A percentile compares a stretch with the other conserved stretches of the same genome.
These are phyloP conservation scores for Pelobates cultripes DNA, from an alignment of 2,797 vertebrate genomes.

Conservation along the genomic window DNA sequence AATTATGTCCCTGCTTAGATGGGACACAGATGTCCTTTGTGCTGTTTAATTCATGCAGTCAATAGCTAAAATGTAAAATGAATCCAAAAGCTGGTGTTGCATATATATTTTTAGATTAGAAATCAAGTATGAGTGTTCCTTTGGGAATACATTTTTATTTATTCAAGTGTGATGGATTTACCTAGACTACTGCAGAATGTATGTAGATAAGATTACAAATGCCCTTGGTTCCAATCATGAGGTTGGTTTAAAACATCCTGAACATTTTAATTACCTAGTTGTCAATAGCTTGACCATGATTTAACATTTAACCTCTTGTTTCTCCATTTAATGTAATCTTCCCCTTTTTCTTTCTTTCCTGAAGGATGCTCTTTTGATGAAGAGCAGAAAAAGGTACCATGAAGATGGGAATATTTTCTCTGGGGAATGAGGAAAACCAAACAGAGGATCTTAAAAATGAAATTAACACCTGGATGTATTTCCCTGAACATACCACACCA, in stretches of 20 bases:
- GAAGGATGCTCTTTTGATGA: conserved; percentile 31
- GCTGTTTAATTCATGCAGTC: neutral
- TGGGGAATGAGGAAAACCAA: conserved; percentile 66
- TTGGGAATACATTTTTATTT: neutral
- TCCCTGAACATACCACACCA: conserved; percentile 61
- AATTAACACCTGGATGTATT: conserved; percentile 60
- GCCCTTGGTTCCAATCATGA: conserved; percentile 13
- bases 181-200: conserved; percentile 16
- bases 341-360: conserved; percentile 3
- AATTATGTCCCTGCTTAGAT: neutral
- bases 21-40: neutral
- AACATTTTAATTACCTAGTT: conserved; percentile 37
- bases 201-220: conserved; percentile 22
- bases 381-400: conserved; percentile 35
- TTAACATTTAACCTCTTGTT: conserved; percentile 10
- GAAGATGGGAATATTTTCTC: conserved; percentile 69
- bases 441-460: conserved; percentile 67
- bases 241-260: neutral
- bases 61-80: neutral
- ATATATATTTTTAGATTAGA: neutral
- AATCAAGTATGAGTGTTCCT: neutral
- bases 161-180: neutral
- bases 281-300: conserved; percentile 22
- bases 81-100: neutral
- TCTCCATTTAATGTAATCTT: neutral